Conservation (phyloP, 2,888 invertebrate genomes). For the Mellilla xanthometata region DNA sequence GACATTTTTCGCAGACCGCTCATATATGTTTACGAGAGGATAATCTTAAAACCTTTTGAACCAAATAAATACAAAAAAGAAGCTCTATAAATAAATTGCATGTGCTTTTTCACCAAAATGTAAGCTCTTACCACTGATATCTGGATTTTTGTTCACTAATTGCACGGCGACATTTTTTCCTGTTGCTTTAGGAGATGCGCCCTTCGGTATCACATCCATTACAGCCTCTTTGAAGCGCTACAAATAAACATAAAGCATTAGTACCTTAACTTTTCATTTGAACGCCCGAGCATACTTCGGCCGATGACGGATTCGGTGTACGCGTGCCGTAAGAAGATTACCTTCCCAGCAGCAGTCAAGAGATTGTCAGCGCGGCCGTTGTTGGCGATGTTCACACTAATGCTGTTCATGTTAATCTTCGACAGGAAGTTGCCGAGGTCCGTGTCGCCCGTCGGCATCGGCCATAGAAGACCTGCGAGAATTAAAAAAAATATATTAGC, state of each 20-base stretch:
- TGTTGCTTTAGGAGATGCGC: slow-evolving; percentile 50
- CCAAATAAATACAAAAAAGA: too few species aligned
- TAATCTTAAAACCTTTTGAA: too few species aligned
- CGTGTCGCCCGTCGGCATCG: slow-evolving; percentile 83
- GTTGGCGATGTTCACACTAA: slow-evolving; percentile 67
- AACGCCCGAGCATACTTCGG: too few species aligned
- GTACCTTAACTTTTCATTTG: too few species aligned
- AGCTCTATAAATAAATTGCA: too few species aligned
- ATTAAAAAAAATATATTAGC: too few species aligned
- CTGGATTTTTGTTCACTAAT: slow-evolving; percentile 55
- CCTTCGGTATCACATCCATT: slow-evolving; percentile 47
- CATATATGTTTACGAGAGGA: too few species aligned
- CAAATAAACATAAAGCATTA: too few species aligned
- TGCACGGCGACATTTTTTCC: slow-evolving; percentile 59
- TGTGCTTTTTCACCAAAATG: too few species aligned
- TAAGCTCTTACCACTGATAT: slow-evolving; percentile 56
- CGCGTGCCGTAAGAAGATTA: too few species aligned
- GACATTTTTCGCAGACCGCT: too few species aligned
- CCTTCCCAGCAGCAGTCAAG: slow-evolving; percentile 55
- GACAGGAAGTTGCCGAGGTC: slow-evolving; percentile 80
- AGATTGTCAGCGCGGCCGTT: slow-evolving; percentile 52
- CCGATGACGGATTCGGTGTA: too few species aligned
- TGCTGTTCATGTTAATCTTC: slow-evolving; percentile 72
- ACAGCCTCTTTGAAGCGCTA: slow-evolving; percentile 62
- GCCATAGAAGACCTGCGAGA: slow-evolving; percentile 82